phyloP scores from a whole-genome alignment of 1,140 invertebrate genomes.

The Pinna nobilis region DNA sequence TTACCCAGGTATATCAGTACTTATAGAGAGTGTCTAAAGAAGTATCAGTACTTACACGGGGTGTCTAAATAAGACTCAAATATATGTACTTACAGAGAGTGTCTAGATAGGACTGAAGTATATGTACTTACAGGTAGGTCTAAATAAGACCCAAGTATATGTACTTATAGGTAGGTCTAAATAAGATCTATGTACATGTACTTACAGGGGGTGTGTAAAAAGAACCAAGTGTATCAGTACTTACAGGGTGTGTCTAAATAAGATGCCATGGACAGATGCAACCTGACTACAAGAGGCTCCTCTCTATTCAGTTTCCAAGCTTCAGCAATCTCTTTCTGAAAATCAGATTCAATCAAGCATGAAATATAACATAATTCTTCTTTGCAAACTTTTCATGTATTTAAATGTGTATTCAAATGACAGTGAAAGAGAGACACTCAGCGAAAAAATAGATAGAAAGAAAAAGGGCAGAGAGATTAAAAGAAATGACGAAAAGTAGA shows the following conservation, averaged over 20 bases:
- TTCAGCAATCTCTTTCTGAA: conserved; percentile 46
- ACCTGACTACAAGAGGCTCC: conserved; percentile 53
- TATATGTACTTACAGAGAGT: not conserved
- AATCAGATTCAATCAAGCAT: not conserved
- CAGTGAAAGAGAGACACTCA: not conserved
- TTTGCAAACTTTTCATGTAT: too few species aligned
- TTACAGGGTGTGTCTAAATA: conserved; percentile 54
- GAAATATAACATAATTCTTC: not conserved
- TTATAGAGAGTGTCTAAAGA: too few species aligned
- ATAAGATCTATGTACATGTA: not conserved
- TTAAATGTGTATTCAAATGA: too few species aligned
- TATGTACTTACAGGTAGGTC: not conserved
- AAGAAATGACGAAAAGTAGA: too few species aligned
- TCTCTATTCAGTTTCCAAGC: conserved; percentile 55
- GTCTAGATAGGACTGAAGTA: not conserved
- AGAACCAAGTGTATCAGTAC: too few species aligned
- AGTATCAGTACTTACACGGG: too few species aligned
- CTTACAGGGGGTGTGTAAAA: too few species aligned
- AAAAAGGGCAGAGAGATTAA: too few species aligned
- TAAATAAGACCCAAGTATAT: not conserved
- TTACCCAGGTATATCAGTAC: too few species aligned
- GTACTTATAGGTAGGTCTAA: not conserved
- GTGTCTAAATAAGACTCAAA: not conserved
- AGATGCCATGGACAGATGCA: conserved; percentile 50
- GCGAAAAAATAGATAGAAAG: too few species aligned